phyloP scores from a whole-genome alignment of 2,888 invertebrate genomes.

The Helicoverpa assulta region DNA sequence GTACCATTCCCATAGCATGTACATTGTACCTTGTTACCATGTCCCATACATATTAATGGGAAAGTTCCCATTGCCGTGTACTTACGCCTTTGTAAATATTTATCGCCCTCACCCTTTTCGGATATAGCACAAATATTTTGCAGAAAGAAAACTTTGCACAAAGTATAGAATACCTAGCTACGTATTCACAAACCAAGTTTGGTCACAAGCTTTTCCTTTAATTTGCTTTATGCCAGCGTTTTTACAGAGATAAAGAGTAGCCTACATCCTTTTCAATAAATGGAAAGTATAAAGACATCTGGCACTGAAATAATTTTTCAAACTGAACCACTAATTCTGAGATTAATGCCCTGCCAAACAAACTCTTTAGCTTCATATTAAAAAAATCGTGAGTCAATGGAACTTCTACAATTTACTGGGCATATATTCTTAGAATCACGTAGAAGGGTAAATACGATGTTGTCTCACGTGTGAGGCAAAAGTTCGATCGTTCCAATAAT shows the following conservation, averaged over 20 bases:
- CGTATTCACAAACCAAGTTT: no score
- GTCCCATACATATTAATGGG: constrained; percentile 50
- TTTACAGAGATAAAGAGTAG: no score
- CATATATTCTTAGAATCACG: not conserved
- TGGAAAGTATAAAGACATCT: no score
- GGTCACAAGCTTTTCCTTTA: no score
- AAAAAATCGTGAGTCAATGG: no score
- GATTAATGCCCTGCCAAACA: no score
- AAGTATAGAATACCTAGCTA: no score
- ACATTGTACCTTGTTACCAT: constrained; percentile 16
- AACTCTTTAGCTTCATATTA: no score
- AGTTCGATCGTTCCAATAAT: constrained; percentile 1
- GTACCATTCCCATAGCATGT: constrained; percentile 13
- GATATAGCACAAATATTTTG: not conserved
- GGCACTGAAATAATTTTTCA: no score
- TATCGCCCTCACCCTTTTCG: constrained; percentile 6
- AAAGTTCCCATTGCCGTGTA: constrained; percentile 33
- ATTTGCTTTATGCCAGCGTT: no score
- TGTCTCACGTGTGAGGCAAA: constrained; percentile 3
- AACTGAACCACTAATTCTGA: no score
- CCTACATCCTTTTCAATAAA: no score
- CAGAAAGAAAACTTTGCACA: constrained; percentile 3
- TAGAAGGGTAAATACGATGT: not conserved
- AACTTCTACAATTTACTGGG: not conserved
- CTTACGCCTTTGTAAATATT: constrained; percentile 41